Evolutionary conservation across 2,113 vertebrate species (phyloP).

Genomic region (Elgaria multicarinata): DNA sequence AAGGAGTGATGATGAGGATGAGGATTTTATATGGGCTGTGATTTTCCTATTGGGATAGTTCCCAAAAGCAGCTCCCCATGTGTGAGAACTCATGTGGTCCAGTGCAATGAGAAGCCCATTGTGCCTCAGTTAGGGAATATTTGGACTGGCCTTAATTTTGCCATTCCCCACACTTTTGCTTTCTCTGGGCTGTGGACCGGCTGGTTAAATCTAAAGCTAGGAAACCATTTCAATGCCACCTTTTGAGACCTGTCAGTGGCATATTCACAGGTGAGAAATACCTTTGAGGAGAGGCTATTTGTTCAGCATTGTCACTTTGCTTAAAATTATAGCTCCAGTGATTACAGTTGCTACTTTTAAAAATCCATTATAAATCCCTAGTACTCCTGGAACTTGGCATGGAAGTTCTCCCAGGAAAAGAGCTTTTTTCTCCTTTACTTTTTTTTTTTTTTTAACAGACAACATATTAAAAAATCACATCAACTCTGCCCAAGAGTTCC

Average conservation of each 20-base stretch:
- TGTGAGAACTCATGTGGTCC: not conserved
- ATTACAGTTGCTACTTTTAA: conserved; percentile 26
- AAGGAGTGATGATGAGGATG: too few relatives aligned
- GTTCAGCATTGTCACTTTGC: conserved; percentile 41
- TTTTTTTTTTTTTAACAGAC: not conserved
- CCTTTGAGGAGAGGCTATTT: conserved; percentile 32
- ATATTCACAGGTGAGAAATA: conserved; percentile 39
- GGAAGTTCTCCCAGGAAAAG: not conserved
- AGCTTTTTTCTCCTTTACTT: not conserved
- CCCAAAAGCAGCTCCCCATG: too few relatives aligned
- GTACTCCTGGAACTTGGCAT: not conserved
- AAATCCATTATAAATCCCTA: conserved; percentile 41
- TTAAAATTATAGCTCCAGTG: conserved; percentile 28
- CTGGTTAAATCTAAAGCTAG: conserved; percentile 55
- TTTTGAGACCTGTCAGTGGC: conserved; percentile 52
- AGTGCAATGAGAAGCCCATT: too few relatives aligned
- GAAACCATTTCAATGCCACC: conserved; percentile 42
- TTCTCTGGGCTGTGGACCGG: not conserved
- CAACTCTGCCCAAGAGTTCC: not conserved
- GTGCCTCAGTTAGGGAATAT: not conserved
- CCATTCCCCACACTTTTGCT: not conserved
- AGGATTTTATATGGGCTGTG: not conserved
- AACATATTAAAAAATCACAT: not conserved
- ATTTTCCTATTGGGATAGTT: not conserved
- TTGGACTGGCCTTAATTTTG: not conserved